Evolutionary conservation across 2,113 vertebrate species (phyloP).

Genomic region (Solea solea): DNA sequence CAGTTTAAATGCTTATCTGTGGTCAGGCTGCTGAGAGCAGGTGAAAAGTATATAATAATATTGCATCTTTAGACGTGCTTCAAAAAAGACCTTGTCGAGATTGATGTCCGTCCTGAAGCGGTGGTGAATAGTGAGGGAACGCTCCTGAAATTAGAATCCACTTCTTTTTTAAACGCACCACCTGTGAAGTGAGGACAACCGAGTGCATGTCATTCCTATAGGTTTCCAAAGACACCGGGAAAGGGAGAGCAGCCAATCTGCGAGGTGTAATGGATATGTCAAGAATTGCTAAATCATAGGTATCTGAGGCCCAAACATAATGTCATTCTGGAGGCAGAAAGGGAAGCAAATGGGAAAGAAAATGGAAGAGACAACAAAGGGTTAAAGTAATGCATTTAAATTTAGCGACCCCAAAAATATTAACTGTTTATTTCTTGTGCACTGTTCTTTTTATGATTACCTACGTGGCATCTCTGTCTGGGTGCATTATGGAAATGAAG

Average conservation of each 20-base stretch:
- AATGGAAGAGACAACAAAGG: slow-evolving; percentile 34
- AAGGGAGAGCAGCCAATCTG: slow-evolving; percentile 84
- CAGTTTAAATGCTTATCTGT: slow-evolving; percentile 44
- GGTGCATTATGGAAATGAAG: slow-evolving; percentile 85
- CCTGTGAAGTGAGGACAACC: slow-evolving; percentile 78
- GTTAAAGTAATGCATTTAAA: slow-evolving; percentile 61
- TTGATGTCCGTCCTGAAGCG: slow-evolving; percentile 78
- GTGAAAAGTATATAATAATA: slow-evolving; percentile 69
- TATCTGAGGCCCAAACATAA: slow-evolving; percentile 81
- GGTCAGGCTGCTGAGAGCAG: slow-evolving; percentile 53
- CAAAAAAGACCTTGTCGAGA: slow-evolving; percentile 82
- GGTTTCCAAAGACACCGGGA: slow-evolving; percentile 76
- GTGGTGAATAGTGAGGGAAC: slow-evolving; percentile 80
- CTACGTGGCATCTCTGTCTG: slow-evolving; percentile 75
- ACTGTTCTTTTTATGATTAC: slow-evolving; percentile 78
- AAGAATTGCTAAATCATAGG: slow-evolving; percentile 88
- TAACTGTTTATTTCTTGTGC: slow-evolving; percentile 72
- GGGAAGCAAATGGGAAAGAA: slow-evolving; percentile 40
- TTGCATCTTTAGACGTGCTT: slow-evolving; percentile 71
- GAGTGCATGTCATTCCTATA: slow-evolving; percentile 83
- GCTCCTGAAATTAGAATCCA: slow-evolving; percentile 84
- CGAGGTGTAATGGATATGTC: slow-evolving; percentile 87
- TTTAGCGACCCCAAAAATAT: slow-evolving; percentile 53
- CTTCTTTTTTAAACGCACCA: slow-evolving; percentile 79
- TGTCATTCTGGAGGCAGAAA: slow-evolving; percentile 71